These are phyloP conservation scores for Cryptosula pallasiana DNA, from an alignment of 2,888 invertebrate genomes.

Conservation along the genomic window DNA sequence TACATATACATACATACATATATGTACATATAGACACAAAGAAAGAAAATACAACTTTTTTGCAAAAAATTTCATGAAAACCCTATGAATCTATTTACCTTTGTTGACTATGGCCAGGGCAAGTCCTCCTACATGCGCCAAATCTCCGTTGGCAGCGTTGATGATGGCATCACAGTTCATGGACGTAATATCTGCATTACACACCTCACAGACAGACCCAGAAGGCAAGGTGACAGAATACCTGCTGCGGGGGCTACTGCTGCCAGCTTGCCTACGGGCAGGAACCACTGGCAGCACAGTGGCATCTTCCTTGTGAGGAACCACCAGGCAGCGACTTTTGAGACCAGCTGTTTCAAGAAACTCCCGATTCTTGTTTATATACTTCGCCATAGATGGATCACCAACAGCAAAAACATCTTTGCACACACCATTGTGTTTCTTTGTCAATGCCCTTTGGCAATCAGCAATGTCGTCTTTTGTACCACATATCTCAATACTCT, in stretches of 20 bases:
- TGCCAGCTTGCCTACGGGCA: background rate
- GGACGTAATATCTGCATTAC: conserved; percentile 33
- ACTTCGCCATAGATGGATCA: background rate
- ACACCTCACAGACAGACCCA: conserved; percentile 25
- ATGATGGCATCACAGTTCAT: conserved; percentile 35
- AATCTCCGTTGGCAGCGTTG: conserved; percentile 35
- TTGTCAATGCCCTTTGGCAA: background rate
- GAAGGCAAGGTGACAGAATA: background rate
- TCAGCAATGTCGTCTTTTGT: conserved; percentile 4
- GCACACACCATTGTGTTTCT: background rate
- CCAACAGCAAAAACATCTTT: background rate
- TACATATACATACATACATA: too few relatives aligned
- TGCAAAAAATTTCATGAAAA: too few relatives aligned
- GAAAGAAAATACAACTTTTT: too few relatives aligned
- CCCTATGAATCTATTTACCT: too few relatives aligned
- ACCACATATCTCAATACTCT: background rate
- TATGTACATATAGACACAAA: too few relatives aligned
- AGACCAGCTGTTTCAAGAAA: background rate
- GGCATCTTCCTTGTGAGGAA: background rate
- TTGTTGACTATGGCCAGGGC: conserved; percentile 33
- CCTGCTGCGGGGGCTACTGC: background rate
- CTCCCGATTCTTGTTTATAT: background rate
- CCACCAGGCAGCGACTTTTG: background rate
- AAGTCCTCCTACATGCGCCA: conserved; percentile 36
- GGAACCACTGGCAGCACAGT: background rate